Conservation (phyloP, 1,140 invertebrate species). For the Saccostrea echinata region DNA sequence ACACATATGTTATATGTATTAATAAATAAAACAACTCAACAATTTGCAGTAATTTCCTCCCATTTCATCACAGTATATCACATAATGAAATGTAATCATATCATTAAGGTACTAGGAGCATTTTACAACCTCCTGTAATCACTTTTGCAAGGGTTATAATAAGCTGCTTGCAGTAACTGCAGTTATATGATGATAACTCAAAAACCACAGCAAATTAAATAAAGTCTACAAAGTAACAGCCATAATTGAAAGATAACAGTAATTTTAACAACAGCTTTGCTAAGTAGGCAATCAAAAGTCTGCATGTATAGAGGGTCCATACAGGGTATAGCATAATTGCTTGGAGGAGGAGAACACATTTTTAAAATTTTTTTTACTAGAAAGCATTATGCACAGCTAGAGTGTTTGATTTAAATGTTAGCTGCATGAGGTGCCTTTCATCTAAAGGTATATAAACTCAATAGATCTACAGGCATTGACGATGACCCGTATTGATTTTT, state of each 20-base stretch:
- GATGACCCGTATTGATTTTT: neutral
- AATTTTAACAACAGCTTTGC: constrained; percentile 28
- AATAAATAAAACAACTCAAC: too few species aligned
- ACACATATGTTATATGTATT: too few species aligned
- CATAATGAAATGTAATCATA: too few species aligned
- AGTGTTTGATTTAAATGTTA: neutral
- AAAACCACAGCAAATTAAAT: constrained; percentile 27
- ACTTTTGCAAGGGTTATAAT: neutral
- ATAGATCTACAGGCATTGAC: too few species aligned
- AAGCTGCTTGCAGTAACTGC: neutral
- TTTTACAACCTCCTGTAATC: neutral
- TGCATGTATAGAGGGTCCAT: neutral
- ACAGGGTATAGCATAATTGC: neutral
- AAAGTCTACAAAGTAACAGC: constrained; percentile 3
- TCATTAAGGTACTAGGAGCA: too few species aligned
- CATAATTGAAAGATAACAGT: constrained; percentile 23
- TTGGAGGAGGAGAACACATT: neutral
- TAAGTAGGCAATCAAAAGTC: constrained; percentile 31
- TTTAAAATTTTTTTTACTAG: neutral
- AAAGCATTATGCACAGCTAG: neutral
- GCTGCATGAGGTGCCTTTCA: neutral
- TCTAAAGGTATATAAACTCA: neutral
- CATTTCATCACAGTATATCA: too few species aligned
- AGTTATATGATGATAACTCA: neutral
- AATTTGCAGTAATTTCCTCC: too few species aligned